A percentile compares a stretch with the other conserved stretches of the same genome.
Evolutionary conservation across 2,888 invertebrate species (phyloP).

Genomic region (Clitarchus hookeri): DNA sequence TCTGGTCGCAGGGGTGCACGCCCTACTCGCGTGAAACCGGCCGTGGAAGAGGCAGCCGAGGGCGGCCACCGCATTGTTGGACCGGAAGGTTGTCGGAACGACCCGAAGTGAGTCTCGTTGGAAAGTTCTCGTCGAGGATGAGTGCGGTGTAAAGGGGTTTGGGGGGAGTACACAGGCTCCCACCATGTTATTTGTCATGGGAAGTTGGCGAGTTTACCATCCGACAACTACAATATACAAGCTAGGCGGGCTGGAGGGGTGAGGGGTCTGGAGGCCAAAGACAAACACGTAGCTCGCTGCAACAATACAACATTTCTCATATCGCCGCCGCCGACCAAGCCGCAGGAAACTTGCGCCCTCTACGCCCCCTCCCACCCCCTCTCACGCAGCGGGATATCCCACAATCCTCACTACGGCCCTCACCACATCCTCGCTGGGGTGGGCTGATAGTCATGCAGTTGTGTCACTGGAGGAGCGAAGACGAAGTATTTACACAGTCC

Average conservation of each 20-base stretch:
- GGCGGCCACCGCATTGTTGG: not conserved
- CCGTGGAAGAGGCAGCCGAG: not conserved
- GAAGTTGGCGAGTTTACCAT: slow-evolving; percentile 14
- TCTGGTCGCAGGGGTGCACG: not conserved
- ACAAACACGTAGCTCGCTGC: not conserved
- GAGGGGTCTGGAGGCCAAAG: not conserved
- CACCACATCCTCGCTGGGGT: not conserved
- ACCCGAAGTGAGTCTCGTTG: not conserved
- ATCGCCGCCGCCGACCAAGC: not conserved
- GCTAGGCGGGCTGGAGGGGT: not conserved
- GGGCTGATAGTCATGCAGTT: not conserved
- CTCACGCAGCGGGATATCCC: not conserved
- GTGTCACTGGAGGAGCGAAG: not conserved
- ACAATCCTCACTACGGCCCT: not conserved
- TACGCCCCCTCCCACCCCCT: not conserved
- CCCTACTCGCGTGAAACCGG: not conserved
- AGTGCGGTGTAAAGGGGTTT: not conserved
- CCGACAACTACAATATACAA: slow-evolving; percentile 14
- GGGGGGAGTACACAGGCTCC: not conserved
- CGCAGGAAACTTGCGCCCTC: not conserved
- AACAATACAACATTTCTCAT: slow-evolving; percentile 14
- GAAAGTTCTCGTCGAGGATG: not conserved
- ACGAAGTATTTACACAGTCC: not conserved
- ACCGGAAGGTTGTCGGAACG: not conserved
- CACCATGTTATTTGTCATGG: slow-evolving; percentile 4